Evolutionary conservation across 2,797 vertebrate genomes (phyloP).

Genomic region (Hapalemur alaotrensis): DNA sequence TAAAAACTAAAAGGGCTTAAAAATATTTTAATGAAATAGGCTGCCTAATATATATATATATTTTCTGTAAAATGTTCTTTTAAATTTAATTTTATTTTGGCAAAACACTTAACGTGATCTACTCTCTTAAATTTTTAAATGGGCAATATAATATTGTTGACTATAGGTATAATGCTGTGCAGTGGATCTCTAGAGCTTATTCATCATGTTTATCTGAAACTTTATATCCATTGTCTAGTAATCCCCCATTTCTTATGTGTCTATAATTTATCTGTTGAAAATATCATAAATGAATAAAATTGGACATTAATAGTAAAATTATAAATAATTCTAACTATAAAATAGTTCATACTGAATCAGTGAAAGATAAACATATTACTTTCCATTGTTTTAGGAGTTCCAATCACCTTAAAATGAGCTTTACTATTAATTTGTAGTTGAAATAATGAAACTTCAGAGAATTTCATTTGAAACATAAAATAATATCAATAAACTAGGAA

Average conservation of each 20-base stretch:
- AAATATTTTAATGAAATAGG: background rate
- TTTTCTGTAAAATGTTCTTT: background rate
- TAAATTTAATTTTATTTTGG: background rate
- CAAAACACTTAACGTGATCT: background rate
- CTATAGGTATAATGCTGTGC: background rate
- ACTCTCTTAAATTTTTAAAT: background rate
- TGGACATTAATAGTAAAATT: background rate
- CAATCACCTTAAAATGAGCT: background rate
- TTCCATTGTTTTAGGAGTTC: background rate
- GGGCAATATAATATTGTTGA: background rate
- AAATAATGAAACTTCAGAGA: background rate
- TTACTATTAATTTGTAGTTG: background rate
- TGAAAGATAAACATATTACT: background rate
- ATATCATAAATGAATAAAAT: background rate
- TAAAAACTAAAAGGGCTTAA: background rate
- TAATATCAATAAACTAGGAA: background rate
- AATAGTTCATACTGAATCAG: background rate
- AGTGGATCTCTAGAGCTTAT: background rate
- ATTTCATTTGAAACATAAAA: slow-evolving; percentile 1
- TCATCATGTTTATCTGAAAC: background rate
- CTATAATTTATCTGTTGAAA: background rate
- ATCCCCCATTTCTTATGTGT: background rate
- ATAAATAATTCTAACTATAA: background rate
- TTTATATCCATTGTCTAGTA: background rate
- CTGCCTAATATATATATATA: background rate